Evolutionary conservation across 2,113 vertebrate species (phyloP), one percentile per base, ranked within the genome.

Genomic region (Datnioides undecimradiatus): DNA sequence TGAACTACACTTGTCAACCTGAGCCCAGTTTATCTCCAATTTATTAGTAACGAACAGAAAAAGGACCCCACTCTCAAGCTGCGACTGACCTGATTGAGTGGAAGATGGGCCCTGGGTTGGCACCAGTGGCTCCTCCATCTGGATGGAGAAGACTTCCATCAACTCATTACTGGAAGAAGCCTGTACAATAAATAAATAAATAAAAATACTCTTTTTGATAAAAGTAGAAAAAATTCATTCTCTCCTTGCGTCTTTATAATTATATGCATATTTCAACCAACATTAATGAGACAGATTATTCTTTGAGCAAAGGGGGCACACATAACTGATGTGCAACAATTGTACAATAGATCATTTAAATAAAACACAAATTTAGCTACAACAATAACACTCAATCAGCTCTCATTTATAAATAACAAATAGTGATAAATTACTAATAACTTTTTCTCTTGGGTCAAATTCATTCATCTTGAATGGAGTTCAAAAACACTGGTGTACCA

Each of bases 141-240:
- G 68, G 51, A 73, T 1, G 25, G 84, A 80, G n/a, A 94, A 93
- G 16, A 92, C 73, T 0, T 88, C 83, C 80, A 88, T 69, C 79
- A 94, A 38, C 38, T 92, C 91, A 70, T 65, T 64, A 14, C 7
- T 77, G 10, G 73, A 52, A 4, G 62, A 85, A 0, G 34, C 27
- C 92, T 93, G 70, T 11, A 62, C n/a, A n/a, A n/a, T n/a, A n/a
- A n/a, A n/a, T n/a, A n/a, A n/a, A n/a, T n/a, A n/a, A n/a, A n/a
- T n/a, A n/a, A n/a, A n/a, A n/a, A n/a, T n/a, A n/a, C n/a, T n/a
- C n/a, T n/a, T n/a, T 76, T 36, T 64, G 2, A 54, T 34, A 23
- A 12, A 8, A 29, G 33, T 21, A n/a, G 6, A n/a, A 73, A 6
- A 43, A 2, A 5, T 19, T 38, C 49, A 43, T 41, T 16, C n/a